Evolutionary conservation across 2,797 vertebrate genomes (phyloP).

Genomic region (Premnoplex brunnescens): DNA sequence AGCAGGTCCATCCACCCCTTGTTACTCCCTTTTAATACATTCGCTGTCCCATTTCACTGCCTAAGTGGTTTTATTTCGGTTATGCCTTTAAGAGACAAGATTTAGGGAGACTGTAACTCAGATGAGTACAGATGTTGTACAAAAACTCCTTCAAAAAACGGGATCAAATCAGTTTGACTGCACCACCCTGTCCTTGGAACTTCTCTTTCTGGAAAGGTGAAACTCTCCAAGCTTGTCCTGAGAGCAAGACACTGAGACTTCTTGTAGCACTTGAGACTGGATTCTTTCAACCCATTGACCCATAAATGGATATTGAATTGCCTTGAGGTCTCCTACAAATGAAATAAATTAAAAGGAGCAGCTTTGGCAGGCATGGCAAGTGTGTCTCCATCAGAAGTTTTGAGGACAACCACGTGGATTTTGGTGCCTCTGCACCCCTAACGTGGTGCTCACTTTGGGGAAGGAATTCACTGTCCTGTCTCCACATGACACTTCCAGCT

Average conservation of each 20-base stretch:
- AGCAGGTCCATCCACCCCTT: background rate
- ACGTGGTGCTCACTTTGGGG: background rate
- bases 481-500: background rate
- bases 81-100: background rate
- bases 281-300: background rate
- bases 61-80: background rate
- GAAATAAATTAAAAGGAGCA: background rate
- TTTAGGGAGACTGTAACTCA: background rate
- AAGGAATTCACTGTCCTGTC: background rate
- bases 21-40: background rate
- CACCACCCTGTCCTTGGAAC: background rate
- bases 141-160: background rate
- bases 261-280: background rate
- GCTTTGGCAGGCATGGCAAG: background rate
- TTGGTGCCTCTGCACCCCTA: background rate
- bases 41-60: background rate
- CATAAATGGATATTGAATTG: background rate
- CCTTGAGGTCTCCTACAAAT: background rate
- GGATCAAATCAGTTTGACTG: background rate
- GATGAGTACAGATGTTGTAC: background rate
- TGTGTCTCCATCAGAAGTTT: rapidly evolving
- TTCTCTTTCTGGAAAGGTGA: background rate
- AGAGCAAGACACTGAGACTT: background rate
- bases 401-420: background rate
- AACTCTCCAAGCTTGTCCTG: background rate